Base-by-base conservation (phyloP, 2,888 invertebrate species). In the Melipona bicolor region DNA sequence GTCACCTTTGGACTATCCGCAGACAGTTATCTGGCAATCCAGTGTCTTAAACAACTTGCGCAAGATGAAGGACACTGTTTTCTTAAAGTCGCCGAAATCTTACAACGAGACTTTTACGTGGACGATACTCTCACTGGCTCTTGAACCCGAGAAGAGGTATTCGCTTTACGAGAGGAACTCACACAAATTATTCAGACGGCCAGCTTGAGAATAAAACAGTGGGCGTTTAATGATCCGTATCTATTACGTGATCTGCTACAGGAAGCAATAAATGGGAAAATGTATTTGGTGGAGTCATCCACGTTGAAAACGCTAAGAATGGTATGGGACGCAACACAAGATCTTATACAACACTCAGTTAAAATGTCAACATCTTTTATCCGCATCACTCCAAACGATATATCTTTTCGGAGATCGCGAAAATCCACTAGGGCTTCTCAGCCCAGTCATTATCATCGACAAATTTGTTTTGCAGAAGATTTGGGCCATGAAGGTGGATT, bases 1-100 rank as follows among this genome's bases (percentile, higher is more conserved):
- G 88, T 92, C 4, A 93, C 91, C 0, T 92, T 91, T 49, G 90
- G 91, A 0, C 78, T 89, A 0, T 80, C 90, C 2, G 76, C 90
- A 11, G 90, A 91, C 0, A 90, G 92, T 0, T 93, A 85, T 70
- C 69, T 91, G 2, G 87, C 89, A 0, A 88, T 85, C 2, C 70
- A 81, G 3, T 79, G 77, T 15, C 56, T 88, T 0, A 73, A 78
- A 3, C 87, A 88, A 69, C 52, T 89, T 0, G 79, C 84, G 0
- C 50, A 77, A 0, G 87, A 88, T 24, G 80, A 85, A 62, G 59
- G n/a, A 19, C 15, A 59, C 2, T 36, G 71, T 1, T 87, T 59
- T 73, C 83, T 87, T 0, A 0, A 4, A 0, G 86, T 83, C 0
- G 56, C 87, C 0, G 4, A 50, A 3, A 36, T 79, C 0, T 13